Evolutionary conservation across 2,888 invertebrate genomes (phyloP).

Genomic region (Molanna angustata): DNA sequence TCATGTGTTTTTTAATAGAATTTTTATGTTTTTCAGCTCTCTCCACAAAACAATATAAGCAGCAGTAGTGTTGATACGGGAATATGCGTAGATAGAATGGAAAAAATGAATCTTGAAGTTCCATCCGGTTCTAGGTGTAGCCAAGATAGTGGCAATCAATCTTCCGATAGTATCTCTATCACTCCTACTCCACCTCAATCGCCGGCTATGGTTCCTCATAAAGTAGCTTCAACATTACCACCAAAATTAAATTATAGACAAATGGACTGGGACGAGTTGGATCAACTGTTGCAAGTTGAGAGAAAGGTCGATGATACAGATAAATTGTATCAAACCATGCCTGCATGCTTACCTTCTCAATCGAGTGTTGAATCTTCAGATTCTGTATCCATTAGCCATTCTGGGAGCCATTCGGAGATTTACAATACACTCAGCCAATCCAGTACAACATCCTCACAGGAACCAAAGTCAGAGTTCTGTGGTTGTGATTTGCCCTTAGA

Average conservation of each 20-base stretch:
- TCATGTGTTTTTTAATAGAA: background rate
- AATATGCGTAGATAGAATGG: conserved; percentile 25
- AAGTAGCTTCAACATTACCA: conserved; percentile 54
- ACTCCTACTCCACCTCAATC: conserved; percentile 32
- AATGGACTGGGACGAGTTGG: conserved; percentile 68
- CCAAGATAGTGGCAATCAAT: conserved; percentile 30
- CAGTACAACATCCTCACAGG: conserved; percentile 21
- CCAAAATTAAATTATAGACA: conserved; percentile 64
- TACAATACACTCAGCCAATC: conserved; percentile 25
- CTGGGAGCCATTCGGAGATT: conserved; percentile 24
- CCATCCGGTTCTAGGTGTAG: conserved; percentile 22
- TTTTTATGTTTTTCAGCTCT: conserved; percentile 16
- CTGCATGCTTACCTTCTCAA: conserved; percentile 59
- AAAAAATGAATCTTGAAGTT: conserved; percentile 18
- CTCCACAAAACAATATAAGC: conserved; percentile 21
- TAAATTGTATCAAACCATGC: conserved; percentile 70
- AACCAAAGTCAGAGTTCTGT: conserved; percentile 17
- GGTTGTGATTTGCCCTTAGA: conserved; percentile 16
- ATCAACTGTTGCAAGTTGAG: conserved; percentile 67
- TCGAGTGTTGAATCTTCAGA: conserved; percentile 38
- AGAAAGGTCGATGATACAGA: conserved; percentile 60
- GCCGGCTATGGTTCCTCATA: conserved; percentile 36
- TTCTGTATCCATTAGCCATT: conserved; percentile 28
- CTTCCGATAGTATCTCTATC: conserved; percentile 26
- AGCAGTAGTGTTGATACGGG: conserved; percentile 28